phyloP scores from a whole-genome alignment of 2,797 vertebrate species.

The Sebastes taczanowskii region DNA sequence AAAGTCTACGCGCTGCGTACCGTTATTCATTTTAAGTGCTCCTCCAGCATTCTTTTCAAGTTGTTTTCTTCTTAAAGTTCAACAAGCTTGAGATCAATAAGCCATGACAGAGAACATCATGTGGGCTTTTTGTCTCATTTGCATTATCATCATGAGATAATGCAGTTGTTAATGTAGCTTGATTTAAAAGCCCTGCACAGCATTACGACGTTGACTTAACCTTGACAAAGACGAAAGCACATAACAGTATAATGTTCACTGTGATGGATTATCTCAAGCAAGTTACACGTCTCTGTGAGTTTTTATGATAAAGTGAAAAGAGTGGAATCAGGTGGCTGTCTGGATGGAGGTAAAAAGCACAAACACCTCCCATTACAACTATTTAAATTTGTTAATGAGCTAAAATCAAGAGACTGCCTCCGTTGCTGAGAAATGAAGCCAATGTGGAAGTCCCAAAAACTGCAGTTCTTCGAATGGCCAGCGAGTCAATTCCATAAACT shows the following conservation, averaged over 20 bases:
- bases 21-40: not conserved
- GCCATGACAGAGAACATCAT: not conserved
- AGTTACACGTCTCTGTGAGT: not conserved
- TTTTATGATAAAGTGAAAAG: constrained; percentile 8
- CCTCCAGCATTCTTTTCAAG: not conserved
- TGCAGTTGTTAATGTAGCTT: not conserved
- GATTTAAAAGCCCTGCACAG: not conserved
- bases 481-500: too few species aligned
- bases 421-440: too few species aligned
- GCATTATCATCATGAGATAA: not conserved
- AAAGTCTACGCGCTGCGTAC: not conserved
- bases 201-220: not conserved
- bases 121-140: not conserved
- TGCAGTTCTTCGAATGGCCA: too few species aligned
- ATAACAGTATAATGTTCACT: not conserved
- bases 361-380: not conserved
- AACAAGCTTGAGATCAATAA: not conserved
- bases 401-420: not conserved
- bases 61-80: not conserved
- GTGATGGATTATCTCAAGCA: not conserved
- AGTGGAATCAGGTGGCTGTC: not conserved
- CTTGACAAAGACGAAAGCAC: not conserved
- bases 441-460: too few species aligned
- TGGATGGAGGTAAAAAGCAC: not conserved
- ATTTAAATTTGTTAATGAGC: not conserved